A percentile compares a stretch with the other conserved stretches of the same genome.
Conservation (phyloP, 2,797 vertebrate genomes). For the Sebastes diaconus region DNA sequence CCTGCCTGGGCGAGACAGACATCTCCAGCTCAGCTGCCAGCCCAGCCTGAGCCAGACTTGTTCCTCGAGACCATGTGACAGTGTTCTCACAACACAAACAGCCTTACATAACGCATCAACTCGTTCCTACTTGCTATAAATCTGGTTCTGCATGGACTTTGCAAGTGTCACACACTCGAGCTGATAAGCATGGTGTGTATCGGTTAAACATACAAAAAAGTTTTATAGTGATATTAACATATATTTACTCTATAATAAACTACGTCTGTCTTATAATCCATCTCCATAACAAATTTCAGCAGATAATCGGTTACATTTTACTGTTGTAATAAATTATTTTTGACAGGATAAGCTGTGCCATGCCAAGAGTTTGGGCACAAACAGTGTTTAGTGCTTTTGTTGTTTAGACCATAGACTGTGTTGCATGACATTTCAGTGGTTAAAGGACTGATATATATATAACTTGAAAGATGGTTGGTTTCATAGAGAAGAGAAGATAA, state of each 20-base stretch:
- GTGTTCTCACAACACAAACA: conserved; percentile 75
- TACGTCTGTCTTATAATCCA: conserved; percentile 13
- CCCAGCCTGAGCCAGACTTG: conserved; percentile 57
- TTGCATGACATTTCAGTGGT: conserved; percentile 46
- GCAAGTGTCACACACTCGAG: conserved; percentile 27
- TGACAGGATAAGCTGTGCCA: conserved; percentile 22
- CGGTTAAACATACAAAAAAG: conserved; percentile 16
- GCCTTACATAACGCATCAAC: conserved; percentile 58
- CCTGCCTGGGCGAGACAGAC: conserved; percentile 67
- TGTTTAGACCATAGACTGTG: conserved; percentile 59
- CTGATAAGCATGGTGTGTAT: conserved; percentile 30
- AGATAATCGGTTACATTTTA: conserved; percentile 45
- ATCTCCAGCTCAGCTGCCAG: conserved; percentile 64
- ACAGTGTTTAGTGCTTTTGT: conserved; percentile 51
- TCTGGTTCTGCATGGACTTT: conserved; percentile 39
- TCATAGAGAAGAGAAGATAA: conserved; percentile 44
- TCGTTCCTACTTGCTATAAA: conserved; percentile 55
- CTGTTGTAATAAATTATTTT: conserved; percentile 33
- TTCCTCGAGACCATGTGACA: conserved; percentile 66
- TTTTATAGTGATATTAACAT: conserved; percentile 39
- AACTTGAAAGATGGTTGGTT: conserved; percentile 69
- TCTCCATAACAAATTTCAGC: neutral
- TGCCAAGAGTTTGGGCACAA: conserved; percentile 40
- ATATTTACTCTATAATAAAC: conserved; percentile 32
- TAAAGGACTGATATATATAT: conserved; percentile 64